A percentile compares a stretch with the other conserved stretches of the same genome.
phyloP scores from a whole-genome alignment of 37 sponge, comb jelly and placozoan species.

The Hexactinellida sp. region DNA sequence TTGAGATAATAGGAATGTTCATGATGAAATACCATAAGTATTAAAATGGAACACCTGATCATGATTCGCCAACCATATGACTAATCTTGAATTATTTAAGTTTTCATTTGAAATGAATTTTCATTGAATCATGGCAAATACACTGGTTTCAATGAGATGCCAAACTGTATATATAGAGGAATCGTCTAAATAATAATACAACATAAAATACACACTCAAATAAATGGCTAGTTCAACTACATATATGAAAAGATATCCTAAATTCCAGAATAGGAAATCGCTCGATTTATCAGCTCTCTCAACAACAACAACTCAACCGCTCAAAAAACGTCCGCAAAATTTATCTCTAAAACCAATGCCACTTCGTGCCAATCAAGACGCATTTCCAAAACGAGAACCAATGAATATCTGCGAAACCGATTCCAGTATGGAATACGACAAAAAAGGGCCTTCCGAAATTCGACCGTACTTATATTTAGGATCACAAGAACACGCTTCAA shows the following conservation, averaged over 20 bases:
- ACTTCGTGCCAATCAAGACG: background rate
- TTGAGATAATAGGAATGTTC: no score
- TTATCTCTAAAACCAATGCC: background rate
- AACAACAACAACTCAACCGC: background rate
- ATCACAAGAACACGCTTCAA: background rate
- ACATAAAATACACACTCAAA: no score
- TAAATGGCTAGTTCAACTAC: background rate
- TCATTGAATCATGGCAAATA: no score
- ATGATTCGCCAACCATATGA: no score
- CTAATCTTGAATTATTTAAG: no score
- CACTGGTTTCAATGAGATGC: no score
- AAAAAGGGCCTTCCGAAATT: background rate
- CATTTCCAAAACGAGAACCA: background rate
- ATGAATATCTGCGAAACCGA: background rate
- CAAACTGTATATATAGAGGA: no score
- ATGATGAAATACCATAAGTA: no score
- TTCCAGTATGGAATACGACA: background rate
- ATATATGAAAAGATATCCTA: background rate
- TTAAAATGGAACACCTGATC: no score
- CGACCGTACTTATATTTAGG: background rate
- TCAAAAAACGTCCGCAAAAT: background rate
- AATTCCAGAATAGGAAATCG: background rate
- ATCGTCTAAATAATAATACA: no score
- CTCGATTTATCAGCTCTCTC: background rate
- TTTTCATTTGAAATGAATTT: no score